These are phyloP conservation scores for Cartodere bifasciata DNA, from an alignment of 2,888 invertebrate species.

Conservation along the genomic window DNA sequence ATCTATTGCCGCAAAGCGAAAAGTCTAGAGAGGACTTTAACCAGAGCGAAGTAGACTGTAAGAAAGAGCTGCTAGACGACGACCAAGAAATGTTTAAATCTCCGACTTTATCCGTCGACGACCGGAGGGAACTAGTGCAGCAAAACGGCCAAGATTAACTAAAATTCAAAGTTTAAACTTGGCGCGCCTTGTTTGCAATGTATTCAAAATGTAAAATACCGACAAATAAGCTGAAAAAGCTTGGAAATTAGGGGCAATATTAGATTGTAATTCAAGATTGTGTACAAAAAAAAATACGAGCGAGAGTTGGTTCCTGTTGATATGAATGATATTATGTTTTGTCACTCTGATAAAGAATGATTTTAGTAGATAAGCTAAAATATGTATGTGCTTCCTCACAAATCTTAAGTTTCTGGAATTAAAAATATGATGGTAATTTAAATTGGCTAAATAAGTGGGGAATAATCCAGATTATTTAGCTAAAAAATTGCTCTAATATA, in stretches of 20 bases:
- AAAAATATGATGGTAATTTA: constrained; percentile 17
- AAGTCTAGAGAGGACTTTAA: constrained; percentile 48
- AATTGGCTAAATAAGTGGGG: no score
- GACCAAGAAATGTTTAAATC: constrained; percentile 35
- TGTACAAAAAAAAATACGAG: no score
- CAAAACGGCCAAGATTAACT: constrained; percentile 67
- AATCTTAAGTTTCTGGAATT: constrained; percentile 27
- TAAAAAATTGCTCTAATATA: no score
- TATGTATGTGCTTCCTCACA: constrained; percentile 32
- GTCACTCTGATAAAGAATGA: no score
- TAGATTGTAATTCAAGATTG: constrained; percentile 24
- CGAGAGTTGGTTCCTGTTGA: no score
- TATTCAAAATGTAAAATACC: constrained; percentile 2
- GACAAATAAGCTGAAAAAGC: constrained; percentile 2
- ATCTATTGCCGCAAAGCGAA: constrained; percentile 68
- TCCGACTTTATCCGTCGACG: constrained; percentile 46
- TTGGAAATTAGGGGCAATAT: constrained; percentile 29
- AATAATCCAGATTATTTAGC: no score
- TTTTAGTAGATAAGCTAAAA: constrained; percentile 22
- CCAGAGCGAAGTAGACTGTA: constrained; percentile 34
- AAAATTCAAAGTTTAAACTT: constrained; percentile 2
- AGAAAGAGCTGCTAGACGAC: constrained; percentile 28
- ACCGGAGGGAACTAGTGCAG: constrained; percentile 52
- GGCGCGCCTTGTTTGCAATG: constrained; percentile 1
- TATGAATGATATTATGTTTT: no score